Evolutionary conservation across 2,888 invertebrate species (phyloP), one percentile per base, ranked within the genome.

Genomic region (Ashinkailepas kermadecensis): DNA sequence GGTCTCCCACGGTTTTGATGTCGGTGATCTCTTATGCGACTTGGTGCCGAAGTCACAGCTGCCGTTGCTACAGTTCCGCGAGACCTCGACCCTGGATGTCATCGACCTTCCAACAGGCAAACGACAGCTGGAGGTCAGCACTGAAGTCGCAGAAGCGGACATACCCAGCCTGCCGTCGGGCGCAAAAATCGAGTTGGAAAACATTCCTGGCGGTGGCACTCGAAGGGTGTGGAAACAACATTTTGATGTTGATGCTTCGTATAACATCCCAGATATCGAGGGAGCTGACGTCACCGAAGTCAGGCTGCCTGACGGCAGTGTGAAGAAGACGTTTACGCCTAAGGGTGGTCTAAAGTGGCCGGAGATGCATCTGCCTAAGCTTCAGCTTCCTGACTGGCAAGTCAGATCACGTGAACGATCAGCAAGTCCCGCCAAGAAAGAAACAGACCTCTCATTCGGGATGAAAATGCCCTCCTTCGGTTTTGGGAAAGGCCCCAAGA

Each of bases 221-320:
- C 18, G 74, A 2, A 54, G n/a, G 23, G 67, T 81, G 9, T 65
- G 65, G 81, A 67, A 18, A 39, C 80, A 39, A 10, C 54, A 80
- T 18, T 67, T 80, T n/a, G 81, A 82, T 15, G 81, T 79, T 15
- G 82, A 78, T 81, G 82, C 81, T 80, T 80, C 79, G 39, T 25
- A 81, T 74, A 79, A 81, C 10, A 39, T 83, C 8, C 81, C 80
- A 7, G 74, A 82, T n/a, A 74, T 80, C 23, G 83, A 82, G 54
- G 78, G 78, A 62, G 82, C 79, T 39, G 81, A 82, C 25, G 70
- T 81, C 21, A 12, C 81, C 13, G 81, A 83, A 39, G 80, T 81
- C 1, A 56, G 56, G 74, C 74, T 62, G 2, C 80, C 81, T 15
- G 81, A 65, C n/a, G 78, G 78, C 39, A 21, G 25, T n/a, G 15